A percentile compares a stretch with the other conserved stretches of the same genome.
phyloP scores from a whole-genome alignment of 2,797 vertebrate species.

The Pangasius krempfi region DNA sequence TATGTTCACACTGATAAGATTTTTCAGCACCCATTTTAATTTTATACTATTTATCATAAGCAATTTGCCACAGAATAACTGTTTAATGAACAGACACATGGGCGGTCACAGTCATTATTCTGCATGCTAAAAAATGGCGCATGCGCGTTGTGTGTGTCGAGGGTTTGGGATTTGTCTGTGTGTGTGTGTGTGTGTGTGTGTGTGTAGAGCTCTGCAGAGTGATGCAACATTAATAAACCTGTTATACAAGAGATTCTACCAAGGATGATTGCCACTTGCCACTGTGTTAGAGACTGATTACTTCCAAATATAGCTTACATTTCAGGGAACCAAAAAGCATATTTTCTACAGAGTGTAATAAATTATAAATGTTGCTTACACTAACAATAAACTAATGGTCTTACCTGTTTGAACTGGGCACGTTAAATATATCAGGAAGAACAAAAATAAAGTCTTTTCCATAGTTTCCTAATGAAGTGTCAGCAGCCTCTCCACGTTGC shows the following conservation, averaged over 20 bases:
- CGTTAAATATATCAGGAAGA: constrained; percentile 60
- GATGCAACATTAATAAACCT: constrained; percentile 27
- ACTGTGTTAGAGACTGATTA: not conserved
- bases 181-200: not conserved
- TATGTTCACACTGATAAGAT: not conserved
- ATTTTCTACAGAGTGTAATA: not conserved
- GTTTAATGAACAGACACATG: not conserved
- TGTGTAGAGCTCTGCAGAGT: not conserved
- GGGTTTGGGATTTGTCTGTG: not conserved
- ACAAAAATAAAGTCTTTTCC: constrained; percentile 49
- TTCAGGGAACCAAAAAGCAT: not conserved
- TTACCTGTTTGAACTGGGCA: constrained; percentile 66
- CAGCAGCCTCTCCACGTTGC: not conserved
- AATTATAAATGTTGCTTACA: not conserved
- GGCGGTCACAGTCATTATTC: not conserved
- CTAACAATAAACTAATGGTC: constrained; percentile 45
- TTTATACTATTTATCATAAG: not conserved
- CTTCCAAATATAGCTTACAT: not conserved
- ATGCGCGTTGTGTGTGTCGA: not conserved
- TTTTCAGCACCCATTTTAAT: not conserved
- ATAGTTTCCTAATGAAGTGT: constrained; percentile 55
- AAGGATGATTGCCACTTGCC: not conserved
- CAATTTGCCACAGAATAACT: not conserved
- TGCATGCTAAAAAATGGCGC: not conserved
- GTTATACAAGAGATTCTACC: not conserved